Evolutionary conservation across 2,888 invertebrate genomes (phyloP).

Genomic region (Drosophila borealis): DNA sequence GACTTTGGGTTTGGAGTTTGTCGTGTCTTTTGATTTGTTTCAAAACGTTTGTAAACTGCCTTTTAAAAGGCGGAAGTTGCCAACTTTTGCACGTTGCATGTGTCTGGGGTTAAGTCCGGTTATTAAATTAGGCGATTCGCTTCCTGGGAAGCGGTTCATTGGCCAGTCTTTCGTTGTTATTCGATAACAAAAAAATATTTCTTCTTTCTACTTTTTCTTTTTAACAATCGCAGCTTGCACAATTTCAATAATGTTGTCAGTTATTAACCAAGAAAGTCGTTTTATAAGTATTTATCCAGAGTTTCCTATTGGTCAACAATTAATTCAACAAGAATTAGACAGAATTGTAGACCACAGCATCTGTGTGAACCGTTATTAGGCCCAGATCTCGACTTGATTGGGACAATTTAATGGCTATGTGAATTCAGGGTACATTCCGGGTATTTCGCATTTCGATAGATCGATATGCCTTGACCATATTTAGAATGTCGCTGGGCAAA

Average conservation of each 20-base stretch:
- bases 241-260: conserved; percentile 2
- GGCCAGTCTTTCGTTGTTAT: conserved; percentile 12
- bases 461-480: conserved; percentile 60
- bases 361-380: not conserved
- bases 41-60: conserved; percentile 50
- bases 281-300: not conserved
- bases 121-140: conserved; percentile 50
- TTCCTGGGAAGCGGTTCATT: not conserved
- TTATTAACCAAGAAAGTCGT: conserved; percentile 5
- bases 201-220: not conserved
- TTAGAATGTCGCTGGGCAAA: conserved; percentile 36
- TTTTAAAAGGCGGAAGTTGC: conserved; percentile 66
- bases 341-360: too few species aligned
- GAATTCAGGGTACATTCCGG: too few species aligned
- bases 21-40: conserved; percentile 47
- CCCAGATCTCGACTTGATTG: not conserved
- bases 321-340: not conserved
- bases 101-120: conserved; percentile 31
- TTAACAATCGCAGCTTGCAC: conserved; percentile 16
- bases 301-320: not conserved
- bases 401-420: too few species aligned
- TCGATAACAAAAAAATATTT: too few species aligned
- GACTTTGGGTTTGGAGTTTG: conserved; percentile 22
- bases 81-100: conserved; percentile 31
- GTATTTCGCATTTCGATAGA: conserved; percentile 9